These are phyloP conservation scores for Drosophila hamatofila DNA, from an alignment of 2,888 invertebrate species.

Conservation along the genomic window DNA sequence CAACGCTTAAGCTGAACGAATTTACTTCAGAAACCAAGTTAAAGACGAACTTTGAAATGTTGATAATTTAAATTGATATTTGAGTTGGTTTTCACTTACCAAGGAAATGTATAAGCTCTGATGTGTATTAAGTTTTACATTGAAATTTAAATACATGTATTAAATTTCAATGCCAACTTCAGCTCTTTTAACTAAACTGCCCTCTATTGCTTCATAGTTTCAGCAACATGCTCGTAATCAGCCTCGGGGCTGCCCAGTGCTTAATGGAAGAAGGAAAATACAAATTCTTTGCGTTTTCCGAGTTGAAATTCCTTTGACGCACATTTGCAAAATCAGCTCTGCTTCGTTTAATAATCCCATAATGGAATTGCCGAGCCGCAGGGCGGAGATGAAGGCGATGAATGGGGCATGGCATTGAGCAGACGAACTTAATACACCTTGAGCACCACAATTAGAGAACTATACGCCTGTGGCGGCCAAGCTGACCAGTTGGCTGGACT, in stretches of 20 bases:
- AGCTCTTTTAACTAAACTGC: background rate
- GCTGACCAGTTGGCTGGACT: conserved; percentile 16
- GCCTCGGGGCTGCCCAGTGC: background rate
- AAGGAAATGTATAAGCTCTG: background rate
- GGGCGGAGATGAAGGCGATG: background rate
- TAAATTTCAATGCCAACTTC: background rate
- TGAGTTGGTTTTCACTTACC: background rate
- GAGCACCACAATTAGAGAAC: conserved; percentile 40
- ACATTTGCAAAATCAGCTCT: conserved; percentile 17
- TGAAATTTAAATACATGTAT: background rate
- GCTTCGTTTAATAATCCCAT: conserved; percentile 30
- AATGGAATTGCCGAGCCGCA: conserved; percentile 21
- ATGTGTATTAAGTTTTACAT: too few relatives aligned
- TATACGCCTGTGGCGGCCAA: conserved; percentile 23
- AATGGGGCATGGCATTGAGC: background rate
- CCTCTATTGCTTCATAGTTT: background rate
- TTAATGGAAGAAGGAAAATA: background rate
- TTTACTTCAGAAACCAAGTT: background rate
- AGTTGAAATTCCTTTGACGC: conserved; percentile 3
- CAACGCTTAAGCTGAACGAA: background rate
- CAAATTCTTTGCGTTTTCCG: background rate
- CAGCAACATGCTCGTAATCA: background rate
- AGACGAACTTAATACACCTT: conserved; percentile 29
- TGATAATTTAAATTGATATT: background rate
- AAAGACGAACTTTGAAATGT: too few relatives aligned